A percentile compares a stretch with the other conserved stretches of the same genome.
Conservation (phyloP, 2,888 invertebrate species). For the Colletes collaris region DNA sequence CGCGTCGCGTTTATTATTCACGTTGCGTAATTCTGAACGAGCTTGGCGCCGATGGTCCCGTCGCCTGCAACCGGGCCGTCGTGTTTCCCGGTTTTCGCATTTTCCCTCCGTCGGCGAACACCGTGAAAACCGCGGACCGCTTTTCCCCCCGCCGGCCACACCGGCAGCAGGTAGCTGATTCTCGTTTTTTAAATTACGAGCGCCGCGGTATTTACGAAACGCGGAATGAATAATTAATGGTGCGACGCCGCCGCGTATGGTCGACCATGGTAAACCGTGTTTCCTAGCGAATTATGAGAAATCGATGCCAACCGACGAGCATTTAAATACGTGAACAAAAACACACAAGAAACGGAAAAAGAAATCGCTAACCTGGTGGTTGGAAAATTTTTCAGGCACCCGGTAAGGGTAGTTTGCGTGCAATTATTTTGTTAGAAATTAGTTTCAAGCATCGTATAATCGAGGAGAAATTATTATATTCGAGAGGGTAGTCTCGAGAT, state of each 20-base stretch:
- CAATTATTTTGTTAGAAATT: too few species aligned
- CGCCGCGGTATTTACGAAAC: slow-evolving; percentile 59
- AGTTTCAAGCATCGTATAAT: too few species aligned
- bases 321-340: too few species aligned
- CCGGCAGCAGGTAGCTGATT: slow-evolving; percentile 2
- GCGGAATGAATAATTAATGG: slow-evolving; percentile 68
- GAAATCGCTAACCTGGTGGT: too few species aligned
- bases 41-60: slow-evolving; percentile 5
- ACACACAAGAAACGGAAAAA: too few species aligned
- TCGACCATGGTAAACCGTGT: not conserved
- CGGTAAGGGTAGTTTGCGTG: too few species aligned
- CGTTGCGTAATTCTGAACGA: slow-evolving; percentile 50
- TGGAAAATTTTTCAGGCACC: too few species aligned
- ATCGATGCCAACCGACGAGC: not conserved
- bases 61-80: slow-evolving; percentile 12
- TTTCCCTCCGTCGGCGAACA: slow-evolving; percentile 42
- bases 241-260: slow-evolving; percentile 31
- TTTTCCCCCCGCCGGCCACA: not conserved
- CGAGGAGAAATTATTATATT: too few species aligned
- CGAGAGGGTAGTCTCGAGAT: too few species aligned
- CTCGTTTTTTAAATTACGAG: slow-evolving; percentile 56
- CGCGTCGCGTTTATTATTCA: slow-evolving; percentile 59
- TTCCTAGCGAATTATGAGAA: slow-evolving; percentile 19
- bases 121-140: slow-evolving; percentile 49
- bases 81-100: slow-evolving; percentile 41